These are phyloP conservation scores for Vulpes vulpes DNA, from an alignment of 2,113 vertebrate genomes.

Conservation along the genomic window DNA sequence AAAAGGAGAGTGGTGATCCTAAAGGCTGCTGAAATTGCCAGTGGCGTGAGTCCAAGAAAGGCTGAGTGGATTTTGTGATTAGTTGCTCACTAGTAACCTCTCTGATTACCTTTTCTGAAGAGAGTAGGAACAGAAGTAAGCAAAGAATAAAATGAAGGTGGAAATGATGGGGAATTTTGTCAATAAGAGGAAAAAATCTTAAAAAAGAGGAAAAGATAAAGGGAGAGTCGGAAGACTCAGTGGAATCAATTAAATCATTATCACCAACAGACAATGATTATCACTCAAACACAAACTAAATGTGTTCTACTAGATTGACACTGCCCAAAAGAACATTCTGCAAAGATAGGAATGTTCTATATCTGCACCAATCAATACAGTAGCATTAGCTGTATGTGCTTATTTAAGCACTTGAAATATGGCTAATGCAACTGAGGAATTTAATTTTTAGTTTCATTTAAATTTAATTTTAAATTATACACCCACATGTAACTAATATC, in stretches of 20 bases:
- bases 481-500: neutral
- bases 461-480: neutral
- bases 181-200: neutral
- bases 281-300: neutral
- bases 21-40: neutral
- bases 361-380: neutral
- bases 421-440: neutral
- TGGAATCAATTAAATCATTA: neutral
- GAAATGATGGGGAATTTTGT: neutral
- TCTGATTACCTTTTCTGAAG: neutral
- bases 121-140: neutral
- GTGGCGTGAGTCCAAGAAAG: neutral
- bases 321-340: neutral
- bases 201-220: neutral
- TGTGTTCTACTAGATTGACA: neutral
- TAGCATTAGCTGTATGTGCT: neutral
- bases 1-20: neutral
- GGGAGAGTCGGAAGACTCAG: neutral
- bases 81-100: neutral
- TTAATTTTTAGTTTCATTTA: neutral
- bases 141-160: neutral
- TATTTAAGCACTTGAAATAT: neutral
- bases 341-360: neutral
- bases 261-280: neutral
- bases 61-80: neutral